Percentiles rank a stretch among this genome's conserved stretches.
Evolutionary conservation across 2,888 invertebrate species (phyloP).

Genomic region (Cephus nigrinus): DNA sequence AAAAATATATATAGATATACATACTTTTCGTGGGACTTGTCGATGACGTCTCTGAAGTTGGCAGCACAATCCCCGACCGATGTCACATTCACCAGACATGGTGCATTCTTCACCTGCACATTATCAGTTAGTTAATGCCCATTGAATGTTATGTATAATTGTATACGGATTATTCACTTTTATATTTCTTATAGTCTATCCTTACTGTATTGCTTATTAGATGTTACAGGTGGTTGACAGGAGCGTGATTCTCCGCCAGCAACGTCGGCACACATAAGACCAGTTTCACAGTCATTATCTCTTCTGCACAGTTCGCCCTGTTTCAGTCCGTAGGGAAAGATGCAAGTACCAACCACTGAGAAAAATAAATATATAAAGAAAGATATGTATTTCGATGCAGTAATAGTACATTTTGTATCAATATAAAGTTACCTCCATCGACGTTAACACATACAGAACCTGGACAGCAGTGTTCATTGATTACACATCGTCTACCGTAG

Average conservation of each 20-base stretch:
- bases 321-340: slow-evolving; percentile 79
- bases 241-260: slow-evolving; percentile 77
- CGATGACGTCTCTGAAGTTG: slow-evolving; percentile 87
- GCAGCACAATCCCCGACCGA: slow-evolving; percentile 87
- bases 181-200: slow-evolving; percentile 20
- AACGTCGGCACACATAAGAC: slow-evolving; percentile 81
- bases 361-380: slow-evolving; percentile 27
- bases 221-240: slow-evolving; percentile 81
- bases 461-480: slow-evolving; percentile 87
- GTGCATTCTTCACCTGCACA: slow-evolving; percentile 80
- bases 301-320: slow-evolving; percentile 85
- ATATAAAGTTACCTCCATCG: slow-evolving; percentile 70
- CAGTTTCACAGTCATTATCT: slow-evolving; percentile 87
- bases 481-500: slow-evolving; percentile 79
- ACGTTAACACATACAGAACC: slow-evolving; percentile 80
- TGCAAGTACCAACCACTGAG: slow-evolving; percentile 74
- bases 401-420: not conserved
- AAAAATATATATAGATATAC: not conserved
- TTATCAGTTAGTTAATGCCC: slow-evolving; percentile 4
- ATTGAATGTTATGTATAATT: slow-evolving; percentile 7
- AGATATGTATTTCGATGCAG: not conserved
- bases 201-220: slow-evolving; percentile 81
- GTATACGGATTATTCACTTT: slow-evolving; percentile 1
- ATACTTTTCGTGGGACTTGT: slow-evolving; percentile 84
- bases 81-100: slow-evolving; percentile 87